Base-by-base conservation (phyloP, 2,113 vertebrate species). In the Passer montanus region DNA sequence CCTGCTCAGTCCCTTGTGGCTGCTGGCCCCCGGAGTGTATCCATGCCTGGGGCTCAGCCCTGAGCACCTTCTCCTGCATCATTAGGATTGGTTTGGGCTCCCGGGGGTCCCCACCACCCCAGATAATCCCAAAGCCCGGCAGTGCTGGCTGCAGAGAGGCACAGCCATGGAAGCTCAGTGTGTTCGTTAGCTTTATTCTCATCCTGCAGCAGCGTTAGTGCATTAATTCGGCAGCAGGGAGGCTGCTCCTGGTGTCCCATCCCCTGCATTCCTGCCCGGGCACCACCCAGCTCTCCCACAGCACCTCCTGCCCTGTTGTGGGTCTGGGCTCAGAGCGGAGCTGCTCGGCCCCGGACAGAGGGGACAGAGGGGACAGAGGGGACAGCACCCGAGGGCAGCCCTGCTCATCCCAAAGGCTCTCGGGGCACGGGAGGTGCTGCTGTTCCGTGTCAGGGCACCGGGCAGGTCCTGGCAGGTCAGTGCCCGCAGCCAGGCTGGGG, bases 181-280 rank as follows among this genome's bases (percentile, higher is more conserved):
- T 41, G 68, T 12, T 6, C 11, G 15, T 78, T 87, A 67, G 81
- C 47, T 96, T 95, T 94, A 96, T 93, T 96, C 52, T 67, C 18
- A 7, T 17, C 56, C 58, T 41, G 59, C 9, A 0, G 3, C 20
- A 0, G 66, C 0, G 0, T 92, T 89, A 92, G 80, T 37, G 43
- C 21, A 1, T 53, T 49, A 49, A 58, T 76, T 78, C 28, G 4
- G 59, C 10, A 66, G 39, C 47, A 1, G 2, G 1, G 74, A 56
- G 20, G 53, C 47, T 67, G 80, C 77, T 84, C 4, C 0, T 6
- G 8, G 37, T 55, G n/a, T 43, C 43, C 46, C 44, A 28, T 11
- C 68, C 47, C 53, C 46, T 2, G 8, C 74, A 14, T n/a, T 27
- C 52, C 72, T 15, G 10, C 49, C 12, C 9, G 20, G 77, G 49